Base-by-base conservation (phyloP, 2,797 vertebrate genomes). In the Muraenolepis orangiensis region DNA sequence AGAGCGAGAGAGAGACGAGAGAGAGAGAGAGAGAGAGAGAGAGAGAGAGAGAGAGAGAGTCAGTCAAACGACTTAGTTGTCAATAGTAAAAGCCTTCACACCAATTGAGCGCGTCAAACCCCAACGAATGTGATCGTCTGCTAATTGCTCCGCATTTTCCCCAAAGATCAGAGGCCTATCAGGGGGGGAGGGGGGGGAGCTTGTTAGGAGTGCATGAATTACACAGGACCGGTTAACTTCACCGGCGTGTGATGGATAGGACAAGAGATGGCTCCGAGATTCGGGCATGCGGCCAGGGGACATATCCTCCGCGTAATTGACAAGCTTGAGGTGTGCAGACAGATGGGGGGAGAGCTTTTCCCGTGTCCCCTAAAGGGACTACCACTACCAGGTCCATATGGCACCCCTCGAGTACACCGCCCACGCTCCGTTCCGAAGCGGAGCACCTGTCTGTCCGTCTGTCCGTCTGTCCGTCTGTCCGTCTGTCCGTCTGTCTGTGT, bases 291-390 rank as follows among this genome's bases (percentile, higher is more conserved):
- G 51, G 82, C 20, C 79, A 78, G 77, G 77, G 76, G 83, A 88
- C 76, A 75, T 74, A 74, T 83, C 80, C 51, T 71, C 70, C 6
- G 66, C 34, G 72, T 88, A 86, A 90, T 86, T 90, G 88, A 88
- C 90, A 87, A 79, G 76, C 76, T 18, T 77, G 76, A 82, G 87
- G 83, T 80, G 86, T 81, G 84, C 84, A 85, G 89, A 91, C 89
- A 90, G 86, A 90, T 86, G 87, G 82, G 72, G 73, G 78, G 80
- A 81, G 84, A 57, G 88, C 90, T 82, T 82, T n/a, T n/a, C n/a
- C 74, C 61, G 57, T 72, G 70, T 87, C 80, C 85, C 31, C 0
- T 83, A 81, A n/a, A n/a, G n/a, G 91, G 87, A 77, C n/a, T 1
- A 70, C 78, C 72, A 67, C 72, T 32, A n/a, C 51, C 16, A 3